A percentile compares a stretch with the other conserved stretches of the same genome.
phyloP scores from a whole-genome alignment of 2,797 vertebrate species.

The Columba guinea region DNA sequence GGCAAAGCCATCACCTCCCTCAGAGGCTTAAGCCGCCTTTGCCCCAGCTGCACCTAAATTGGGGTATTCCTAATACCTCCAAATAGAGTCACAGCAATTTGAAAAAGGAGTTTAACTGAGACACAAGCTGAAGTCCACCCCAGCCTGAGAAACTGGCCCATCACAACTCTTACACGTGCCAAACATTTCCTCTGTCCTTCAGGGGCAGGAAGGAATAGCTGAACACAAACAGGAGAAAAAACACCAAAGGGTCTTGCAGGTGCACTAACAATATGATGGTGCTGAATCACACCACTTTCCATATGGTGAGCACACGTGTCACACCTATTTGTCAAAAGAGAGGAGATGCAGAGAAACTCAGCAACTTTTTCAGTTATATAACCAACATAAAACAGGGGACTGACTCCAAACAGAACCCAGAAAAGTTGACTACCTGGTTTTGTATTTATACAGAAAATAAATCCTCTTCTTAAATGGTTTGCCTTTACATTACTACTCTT shows the following conservation, averaged over 20 bases:
- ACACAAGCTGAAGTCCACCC: not conserved
- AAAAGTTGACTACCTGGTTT: not conserved
- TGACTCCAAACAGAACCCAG: not conserved
- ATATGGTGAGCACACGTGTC: not conserved
- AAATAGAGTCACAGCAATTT: not conserved
- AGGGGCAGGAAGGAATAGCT: not conserved
- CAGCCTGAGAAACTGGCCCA: not conserved
- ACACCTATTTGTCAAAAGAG: not conserved
- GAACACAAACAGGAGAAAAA: not conserved
- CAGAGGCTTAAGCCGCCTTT: not conserved
- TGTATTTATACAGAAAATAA: not conserved
- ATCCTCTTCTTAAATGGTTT: not conserved
- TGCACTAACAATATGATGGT: not conserved
- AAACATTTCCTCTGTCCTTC: not conserved
- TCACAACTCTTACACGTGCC: not conserved
- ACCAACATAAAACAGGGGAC: not conserved
- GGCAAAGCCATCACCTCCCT: not conserved
- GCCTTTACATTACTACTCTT: not conserved
- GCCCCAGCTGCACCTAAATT: not conserved
- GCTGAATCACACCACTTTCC: not conserved
- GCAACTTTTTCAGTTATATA: not conserved
- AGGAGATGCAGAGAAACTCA: not conserved
- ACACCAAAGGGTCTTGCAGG: not conserved
- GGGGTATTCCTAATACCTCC: not conserved
- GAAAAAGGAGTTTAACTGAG: not conserved